Evolutionary conservation across 1,140 invertebrate genomes (phyloP), one percentile per base, ranked within the genome.

Genomic region (Mylabris phalerata): DNA sequence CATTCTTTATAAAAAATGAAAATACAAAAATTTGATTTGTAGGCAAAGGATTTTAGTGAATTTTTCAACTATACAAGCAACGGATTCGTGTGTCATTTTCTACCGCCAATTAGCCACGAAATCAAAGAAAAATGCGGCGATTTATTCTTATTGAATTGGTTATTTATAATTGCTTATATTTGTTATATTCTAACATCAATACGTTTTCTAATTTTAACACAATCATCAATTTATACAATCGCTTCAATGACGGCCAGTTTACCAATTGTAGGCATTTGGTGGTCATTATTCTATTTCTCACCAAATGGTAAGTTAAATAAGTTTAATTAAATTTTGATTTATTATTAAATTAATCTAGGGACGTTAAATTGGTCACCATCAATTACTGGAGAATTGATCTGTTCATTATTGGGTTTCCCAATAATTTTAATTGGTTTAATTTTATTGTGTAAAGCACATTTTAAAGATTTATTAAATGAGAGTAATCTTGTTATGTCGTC

Each of bases 331-430:
- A 44, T 42, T 47, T 61, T 10, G 24, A 40, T 60, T 24, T 46
- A 49, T 52, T 52, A 4, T 26, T 10, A 1, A 19, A 50, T 55
- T 51, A 57, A 67, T 72, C 42, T 56, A 80, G 79, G 75, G 58
- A 66, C 67, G 42, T 68, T 81, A 32, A 58, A 67, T 9, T 83
- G 80, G 80, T 74, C 76, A 41, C 81, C 81, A 4, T 75, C 75
- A n/a, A 72, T 81, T 25, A 77, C 78, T 3, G 80, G 81, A 0
- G 82, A 83, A 62, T 63, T 83, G 19, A 80, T 84, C 48, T 84
- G 81, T 61, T 77, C 80, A 0, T 63, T 83, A 13, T 67, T 83
- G 2, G 80, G 81, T 57, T 73, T 82, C 50, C 80, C 81, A 0
- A 77, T 83, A 7, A 78, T 84, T 24, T 58, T 80, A 2, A 68